Conservation (phyloP, 2,888 invertebrate species). For the Euproctis similis region DNA sequence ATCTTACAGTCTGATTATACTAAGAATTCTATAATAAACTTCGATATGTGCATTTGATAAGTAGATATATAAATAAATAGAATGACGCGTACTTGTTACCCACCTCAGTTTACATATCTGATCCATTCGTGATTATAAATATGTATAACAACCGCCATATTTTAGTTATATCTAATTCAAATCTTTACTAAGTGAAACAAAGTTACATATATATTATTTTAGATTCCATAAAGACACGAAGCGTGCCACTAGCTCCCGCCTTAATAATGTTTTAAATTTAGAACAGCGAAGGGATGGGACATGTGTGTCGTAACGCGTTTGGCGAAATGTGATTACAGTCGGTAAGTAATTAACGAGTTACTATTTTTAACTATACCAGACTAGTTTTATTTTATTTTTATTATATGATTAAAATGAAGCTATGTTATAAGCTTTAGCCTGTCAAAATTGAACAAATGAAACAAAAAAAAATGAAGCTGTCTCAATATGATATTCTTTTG, state of each 20-base stretch:
- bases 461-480: slow-evolving; percentile 26
- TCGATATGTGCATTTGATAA: too few species aligned
- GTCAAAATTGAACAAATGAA: slow-evolving; percentile 39
- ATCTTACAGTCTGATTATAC: too few species aligned
- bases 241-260: slow-evolving; percentile 59
- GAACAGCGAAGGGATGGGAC: slow-evolving; percentile 75
- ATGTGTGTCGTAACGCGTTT: slow-evolving; percentile 73
- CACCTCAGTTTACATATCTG: too few species aligned
- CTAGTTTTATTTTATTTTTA: slow-evolving; percentile 41
- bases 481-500: slow-evolving; percentile 54
- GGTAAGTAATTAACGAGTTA: slow-evolving; percentile 69
- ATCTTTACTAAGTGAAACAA: slow-evolving; percentile 36
- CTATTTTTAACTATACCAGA: slow-evolving; percentile 54
- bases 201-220: slow-evolving; percentile 64
- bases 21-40: too few species aligned
- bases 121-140: too few species aligned
- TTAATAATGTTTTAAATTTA: slow-evolving; percentile 70
- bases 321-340: slow-evolving; percentile 75
- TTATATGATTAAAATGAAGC: too few species aligned
- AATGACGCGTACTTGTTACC: too few species aligned
- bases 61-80: too few species aligned
- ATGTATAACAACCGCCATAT: too few species aligned
- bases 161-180: too few species aligned
- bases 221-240: slow-evolving; percentile 59
- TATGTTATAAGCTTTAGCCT: too few species aligned